Evolutionary conservation across 2,113 vertebrate genomes (phyloP), one percentile per base, ranked within the genome.

Genomic region (Chloropsis cyanopogon): DNA sequence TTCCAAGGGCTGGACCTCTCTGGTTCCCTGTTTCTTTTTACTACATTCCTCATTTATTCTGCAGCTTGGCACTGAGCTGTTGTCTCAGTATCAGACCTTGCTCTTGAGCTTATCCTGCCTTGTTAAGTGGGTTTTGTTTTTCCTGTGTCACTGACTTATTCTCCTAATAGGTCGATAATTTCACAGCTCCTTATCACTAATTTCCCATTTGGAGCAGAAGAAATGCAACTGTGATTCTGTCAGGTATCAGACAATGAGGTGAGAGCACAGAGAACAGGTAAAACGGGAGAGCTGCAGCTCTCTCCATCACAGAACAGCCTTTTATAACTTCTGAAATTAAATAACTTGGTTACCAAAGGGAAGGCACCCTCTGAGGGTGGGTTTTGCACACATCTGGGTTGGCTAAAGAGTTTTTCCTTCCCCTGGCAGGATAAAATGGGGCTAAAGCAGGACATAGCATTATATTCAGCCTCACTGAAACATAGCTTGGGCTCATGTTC

Each of bases 101-200:
- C 57, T 92, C 66, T 92, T 66, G 52, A 87, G 82, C 92, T 97
- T 57, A 95, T 96, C 57, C 8, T 96, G 42, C 53, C 84, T 95
- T 89, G 22, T 84, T 79, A 88, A 93, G 56, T 86, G 75, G 57
- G 65, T 88, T 94, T 93, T 84, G 42, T 47, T 82, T 96, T 94
- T 95, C 73, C 12, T 82, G 83, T 71, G 88, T 77, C 87, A 96
- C 87, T 97, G 95, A 91, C 94, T 97, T 93, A 84, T 46, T 89
- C 68, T 81, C 29, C 83, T 96, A 90, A 93, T 79, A 95, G 60
- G 69, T 87, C 25, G 66, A 75, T 87, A 90, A n/a, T 82, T 84
- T 82, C 61, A 46, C 81, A 85, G 94, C 85, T 95, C 35, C 44
- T 81, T 96, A 49, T 78, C 37, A 2, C 53, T 79, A 3, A 60